Evolutionary conservation across 2,888 invertebrate species (phyloP).

Genomic region (Tetramorium bicarinatum): DNA sequence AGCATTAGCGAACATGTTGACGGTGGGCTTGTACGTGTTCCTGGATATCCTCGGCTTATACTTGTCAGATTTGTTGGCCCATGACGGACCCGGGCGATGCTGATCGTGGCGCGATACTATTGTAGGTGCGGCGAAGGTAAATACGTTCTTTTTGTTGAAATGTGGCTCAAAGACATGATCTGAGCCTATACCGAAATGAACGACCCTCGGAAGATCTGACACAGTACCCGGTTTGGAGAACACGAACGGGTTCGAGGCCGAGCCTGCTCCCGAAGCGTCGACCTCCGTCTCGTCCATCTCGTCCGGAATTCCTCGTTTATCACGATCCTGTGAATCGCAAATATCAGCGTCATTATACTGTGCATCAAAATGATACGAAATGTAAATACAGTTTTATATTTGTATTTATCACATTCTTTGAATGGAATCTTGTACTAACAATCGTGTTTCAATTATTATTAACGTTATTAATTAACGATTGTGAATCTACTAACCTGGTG

Average conservation of each 20-base stretch:
- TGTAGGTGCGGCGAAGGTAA: conserved; percentile 76
- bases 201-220: conserved; percentile 65
- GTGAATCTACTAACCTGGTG: background rate
- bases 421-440: background rate
- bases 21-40: conserved; percentile 67
- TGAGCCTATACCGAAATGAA: conserved; percentile 57
- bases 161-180: conserved; percentile 62
- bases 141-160: conserved; percentile 46
- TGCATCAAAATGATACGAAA: background rate
- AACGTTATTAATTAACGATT: background rate
- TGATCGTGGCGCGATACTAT: conserved; percentile 42
- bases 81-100: background rate
- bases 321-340: background rate
- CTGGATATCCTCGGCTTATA: conserved; percentile 75
- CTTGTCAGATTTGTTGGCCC: conserved; percentile 30
- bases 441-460: background rate
- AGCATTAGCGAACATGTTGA: conserved; percentile 73
- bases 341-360: background rate
- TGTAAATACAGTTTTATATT: background rate
- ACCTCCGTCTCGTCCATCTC: conserved; percentile 57
- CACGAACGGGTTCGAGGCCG: conserved; percentile 64
- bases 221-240: conserved; percentile 76
- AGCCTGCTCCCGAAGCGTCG: conserved; percentile 51
- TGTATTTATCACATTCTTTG: background rate
- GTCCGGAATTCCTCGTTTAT: background rate